Conservation (phyloP, 1,140 invertebrate genomes). For the Latrodectus geometricus region DNA sequence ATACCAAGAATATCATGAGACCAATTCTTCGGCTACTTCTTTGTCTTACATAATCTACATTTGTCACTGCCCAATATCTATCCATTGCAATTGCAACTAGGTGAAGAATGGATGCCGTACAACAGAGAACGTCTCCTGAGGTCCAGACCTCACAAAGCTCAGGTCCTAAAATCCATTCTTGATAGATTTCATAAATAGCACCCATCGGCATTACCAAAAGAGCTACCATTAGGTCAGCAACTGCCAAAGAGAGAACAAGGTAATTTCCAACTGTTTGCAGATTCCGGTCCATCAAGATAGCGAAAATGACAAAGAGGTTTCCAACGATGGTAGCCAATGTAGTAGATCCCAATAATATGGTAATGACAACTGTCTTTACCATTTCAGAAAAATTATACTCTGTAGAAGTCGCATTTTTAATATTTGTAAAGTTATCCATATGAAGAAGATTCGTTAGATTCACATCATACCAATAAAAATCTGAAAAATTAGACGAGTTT, state of each 20-base stretch:
- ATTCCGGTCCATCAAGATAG: conserved; percentile 88
- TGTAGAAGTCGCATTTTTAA: conserved; percentile 1
- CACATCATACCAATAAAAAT: conserved; percentile 28
- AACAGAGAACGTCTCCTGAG: conserved; percentile 89
- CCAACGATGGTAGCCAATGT: conserved; percentile 72
- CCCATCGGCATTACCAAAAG: conserved; percentile 88
- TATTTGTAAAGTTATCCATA: background rate
- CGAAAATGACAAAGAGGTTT: conserved; percentile 94
- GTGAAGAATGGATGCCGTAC: conserved; percentile 93
- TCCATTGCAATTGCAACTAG: conserved; percentile 92
- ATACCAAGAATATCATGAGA: conserved; percentile 90
- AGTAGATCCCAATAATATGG: conserved; percentile 20
- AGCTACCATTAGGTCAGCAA: conserved; percentile 87
- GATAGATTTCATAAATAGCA: conserved; percentile 80
- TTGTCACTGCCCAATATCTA: conserved; percentile 96
- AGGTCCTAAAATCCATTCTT: conserved; percentile 85
- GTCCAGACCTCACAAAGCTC: conserved; percentile 94
- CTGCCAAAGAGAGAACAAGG: conserved; percentile 85
- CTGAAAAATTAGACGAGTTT: conserved; percentile 9
- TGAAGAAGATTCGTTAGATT: conserved; percentile 14
- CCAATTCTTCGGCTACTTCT: conserved; percentile 85
- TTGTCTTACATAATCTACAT: conserved; percentile 93
- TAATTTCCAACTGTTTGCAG: conserved; percentile 89
- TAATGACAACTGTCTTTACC: conserved; percentile 11
- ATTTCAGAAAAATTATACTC: conserved; percentile 76